phyloP scores from a whole-genome alignment of 2,888 invertebrate genomes.

The Eumacrocentrus americanus region DNA sequence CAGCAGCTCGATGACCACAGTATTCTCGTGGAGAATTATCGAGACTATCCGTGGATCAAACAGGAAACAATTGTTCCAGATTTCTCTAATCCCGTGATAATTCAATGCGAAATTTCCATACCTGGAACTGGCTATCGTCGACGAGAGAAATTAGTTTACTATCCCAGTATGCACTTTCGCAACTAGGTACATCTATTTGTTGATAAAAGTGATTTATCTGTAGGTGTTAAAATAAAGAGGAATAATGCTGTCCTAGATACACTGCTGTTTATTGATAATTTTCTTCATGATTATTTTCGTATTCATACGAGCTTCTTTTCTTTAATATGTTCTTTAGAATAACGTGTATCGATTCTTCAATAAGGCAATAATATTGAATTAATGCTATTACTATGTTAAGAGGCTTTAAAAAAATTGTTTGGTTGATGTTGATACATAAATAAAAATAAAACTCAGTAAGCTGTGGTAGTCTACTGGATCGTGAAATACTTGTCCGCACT shows the following conservation, averaged over 20 bases:
- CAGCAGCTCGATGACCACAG: constrained; percentile 22
- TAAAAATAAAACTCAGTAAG: not conserved
- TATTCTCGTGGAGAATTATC: constrained; percentile 20
- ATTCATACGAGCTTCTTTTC: no score
- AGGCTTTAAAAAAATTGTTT: no score
- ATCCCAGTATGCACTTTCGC: constrained; percentile 39
- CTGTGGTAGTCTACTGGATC: not conserved
- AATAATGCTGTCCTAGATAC: not conserved
- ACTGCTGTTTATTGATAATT: not conserved
- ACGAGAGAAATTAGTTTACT: constrained; percentile 43
- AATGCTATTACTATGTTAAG: no score
- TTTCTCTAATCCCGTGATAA: constrained; percentile 34
- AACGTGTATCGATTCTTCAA: no score
- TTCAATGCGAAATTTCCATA: constrained; percentile 47
- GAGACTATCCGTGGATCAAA: constrained; percentile 27
- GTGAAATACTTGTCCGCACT: not conserved
- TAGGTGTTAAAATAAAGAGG: not conserved
- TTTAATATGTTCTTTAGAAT: no score
- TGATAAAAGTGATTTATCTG: not conserved
- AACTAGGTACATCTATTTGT: not conserved
- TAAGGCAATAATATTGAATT: no score
- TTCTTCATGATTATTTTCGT: not conserved
- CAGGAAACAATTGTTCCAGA: constrained; percentile 33
- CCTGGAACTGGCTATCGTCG: constrained; percentile 44
- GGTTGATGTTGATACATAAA: not conserved